phyloP scores from a whole-genome alignment of 2,797 vertebrate genomes.

The Pseudomugil tenellus region DNA sequence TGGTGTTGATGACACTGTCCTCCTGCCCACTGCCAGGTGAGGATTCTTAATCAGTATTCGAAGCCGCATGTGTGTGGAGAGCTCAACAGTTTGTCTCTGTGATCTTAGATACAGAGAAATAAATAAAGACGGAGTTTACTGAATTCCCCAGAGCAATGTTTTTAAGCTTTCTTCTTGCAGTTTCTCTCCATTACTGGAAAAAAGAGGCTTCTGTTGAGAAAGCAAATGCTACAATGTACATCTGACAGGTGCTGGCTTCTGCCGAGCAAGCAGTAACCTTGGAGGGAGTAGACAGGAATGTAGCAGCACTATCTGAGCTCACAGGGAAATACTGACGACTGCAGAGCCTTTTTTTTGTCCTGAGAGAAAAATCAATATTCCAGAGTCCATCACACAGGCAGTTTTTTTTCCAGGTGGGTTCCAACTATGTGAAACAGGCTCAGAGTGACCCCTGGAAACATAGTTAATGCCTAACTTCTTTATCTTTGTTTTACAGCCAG shows the following conservation, averaged over 20 bases:
- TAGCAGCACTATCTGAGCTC: conserved; percentile 70
- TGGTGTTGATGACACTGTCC: conserved; percentile 51
- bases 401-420: conserved; percentile 47
- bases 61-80: conserved; percentile 27
- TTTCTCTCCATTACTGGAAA: conserved; percentile 31
- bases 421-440: conserved; percentile 79
- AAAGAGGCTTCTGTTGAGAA: conserved; percentile 30
- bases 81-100: conserved; percentile 42
- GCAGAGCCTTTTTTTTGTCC: conserved; percentile 58
- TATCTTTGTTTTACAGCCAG: conserved; percentile 84
- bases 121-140: conserved; percentile 19
- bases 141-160: conserved; percentile 26
- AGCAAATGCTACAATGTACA: conserved; percentile 61
- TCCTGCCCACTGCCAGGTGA: conserved; percentile 37
- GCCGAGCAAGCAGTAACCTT: conserved; percentile 79
- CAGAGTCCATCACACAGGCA: conserved; percentile 76
- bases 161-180: conserved; percentile 28
- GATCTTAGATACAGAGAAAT: conserved; percentile 36
- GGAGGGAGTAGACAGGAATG: conserved; percentile 82
- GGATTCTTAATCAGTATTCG: conserved; percentile 44
- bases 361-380: conserved; percentile 78
- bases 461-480: conserved; percentile 85
- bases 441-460: conserved; percentile 76
- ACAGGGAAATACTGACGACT: conserved; percentile 69
- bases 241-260: conserved; percentile 80